A percentile compares a stretch with the other conserved stretches of the same genome.
These are phyloP conservation scores for Uloborus plumipes DNA, from an alignment of 2,888 invertebrate genomes.

Conservation along the genomic window DNA sequence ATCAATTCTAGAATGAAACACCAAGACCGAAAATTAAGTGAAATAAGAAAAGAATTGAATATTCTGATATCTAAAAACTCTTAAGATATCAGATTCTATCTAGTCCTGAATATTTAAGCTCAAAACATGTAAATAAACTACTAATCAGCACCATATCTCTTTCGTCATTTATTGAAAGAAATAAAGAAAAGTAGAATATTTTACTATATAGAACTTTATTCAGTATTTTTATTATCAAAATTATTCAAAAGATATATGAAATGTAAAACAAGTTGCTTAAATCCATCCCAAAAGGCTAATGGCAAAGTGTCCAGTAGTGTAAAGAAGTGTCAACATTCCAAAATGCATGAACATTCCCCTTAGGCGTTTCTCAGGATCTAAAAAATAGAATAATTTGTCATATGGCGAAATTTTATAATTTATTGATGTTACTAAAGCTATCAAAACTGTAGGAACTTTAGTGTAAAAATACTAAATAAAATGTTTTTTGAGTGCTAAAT, in stretches of 20 bases:
- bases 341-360: slow-evolving; percentile 70
- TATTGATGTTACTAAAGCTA: too few species aligned
- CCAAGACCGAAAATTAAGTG: slow-evolving; percentile 55
- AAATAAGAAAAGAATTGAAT: slow-evolving; percentile 57
- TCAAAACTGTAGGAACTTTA: too few species aligned
- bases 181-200: background rate
- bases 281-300: slow-evolving; percentile 66
- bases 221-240: slow-evolving; percentile 12
- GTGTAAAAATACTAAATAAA: too few species aligned
- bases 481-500: background rate
- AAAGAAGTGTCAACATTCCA: slow-evolving; percentile 69
- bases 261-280: slow-evolving; percentile 24
- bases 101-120: slow-evolving; percentile 55
- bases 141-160: slow-evolving; percentile 44
- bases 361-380: slow-evolving; percentile 70
- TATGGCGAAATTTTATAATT: too few species aligned
- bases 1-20: slow-evolving; percentile 58
- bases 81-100: slow-evolving; percentile 32
- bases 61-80: slow-evolving; percentile 46
- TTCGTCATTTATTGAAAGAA: too few species aligned
- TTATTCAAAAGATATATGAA: background rate
- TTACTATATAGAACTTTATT: slow-evolving; percentile 3
- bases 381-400: slow-evolving; percentile 8
- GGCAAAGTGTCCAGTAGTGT: slow-evolving; percentile 68
- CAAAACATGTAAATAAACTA: slow-evolving; percentile 62